Evolutionary conservation across 1,140 invertebrate genomes (phyloP).

Genomic region (Schmidtea mediterranea): DNA sequence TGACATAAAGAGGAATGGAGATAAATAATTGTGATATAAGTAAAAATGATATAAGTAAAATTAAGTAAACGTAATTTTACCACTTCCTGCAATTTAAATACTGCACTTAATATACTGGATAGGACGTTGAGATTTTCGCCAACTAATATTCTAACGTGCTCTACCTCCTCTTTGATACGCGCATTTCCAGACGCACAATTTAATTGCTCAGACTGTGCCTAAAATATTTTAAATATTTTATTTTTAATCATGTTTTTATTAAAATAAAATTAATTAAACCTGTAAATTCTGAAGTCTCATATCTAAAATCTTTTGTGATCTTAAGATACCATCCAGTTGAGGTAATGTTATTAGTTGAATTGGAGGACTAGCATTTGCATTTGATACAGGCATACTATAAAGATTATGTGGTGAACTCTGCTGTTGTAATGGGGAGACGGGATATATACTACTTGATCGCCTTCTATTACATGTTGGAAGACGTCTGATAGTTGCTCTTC

Average conservation of each 20-base stretch:
- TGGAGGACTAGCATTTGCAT: constrained; percentile 12
- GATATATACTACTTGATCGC: too few species aligned
- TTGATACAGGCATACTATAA: constrained; percentile 8
- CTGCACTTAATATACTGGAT: constrained; percentile 20
- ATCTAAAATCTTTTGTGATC: constrained; percentile 22
- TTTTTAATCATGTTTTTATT: too few species aligned
- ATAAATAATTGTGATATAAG: too few species aligned
- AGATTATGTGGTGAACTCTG: too few species aligned
- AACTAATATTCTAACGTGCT: constrained; percentile 21
- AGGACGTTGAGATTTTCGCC: constrained; percentile 25
- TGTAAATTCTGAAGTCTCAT: constrained; percentile 24
- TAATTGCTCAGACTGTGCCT: constrained; percentile 7
- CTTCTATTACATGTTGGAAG: too few species aligned
- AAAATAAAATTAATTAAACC: too few species aligned
- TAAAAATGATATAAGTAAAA: too few species aligned
- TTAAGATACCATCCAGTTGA: constrained; percentile 23
- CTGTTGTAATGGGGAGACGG: too few species aligned
- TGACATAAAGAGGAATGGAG: too few species aligned
- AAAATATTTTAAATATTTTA: too few species aligned
- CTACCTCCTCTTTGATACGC: constrained; percentile 20
- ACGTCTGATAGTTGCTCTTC: too few species aligned
- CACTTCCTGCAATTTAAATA: constrained; percentile 20
- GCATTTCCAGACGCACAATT: constrained; percentile 10
- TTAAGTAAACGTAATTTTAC: neutral
- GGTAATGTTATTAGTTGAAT: constrained; percentile 22